phyloP scores from a whole-genome alignment of 2,888 invertebrate species.

The Cerceris rybyensis region DNA sequence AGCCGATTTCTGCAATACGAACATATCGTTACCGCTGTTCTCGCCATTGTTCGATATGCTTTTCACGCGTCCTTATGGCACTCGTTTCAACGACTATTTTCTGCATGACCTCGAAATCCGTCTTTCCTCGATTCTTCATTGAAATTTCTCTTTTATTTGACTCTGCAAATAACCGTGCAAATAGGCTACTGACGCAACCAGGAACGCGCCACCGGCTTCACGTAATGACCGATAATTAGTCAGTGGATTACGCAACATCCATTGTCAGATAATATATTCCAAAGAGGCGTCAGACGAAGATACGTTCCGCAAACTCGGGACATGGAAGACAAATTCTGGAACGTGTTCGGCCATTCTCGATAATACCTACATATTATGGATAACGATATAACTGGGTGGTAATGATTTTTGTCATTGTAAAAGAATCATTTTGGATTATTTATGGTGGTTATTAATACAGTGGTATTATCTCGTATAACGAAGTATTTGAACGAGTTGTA shows the following conservation, averaged over 20 bases:
- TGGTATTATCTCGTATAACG: too few relatives aligned
- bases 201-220: slow-evolving; percentile 58
- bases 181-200: slow-evolving; percentile 64
- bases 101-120: slow-evolving; percentile 22
- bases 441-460: too few relatives aligned
- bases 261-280: slow-evolving; percentile 61
- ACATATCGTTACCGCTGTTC: too few relatives aligned
- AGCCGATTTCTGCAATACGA: too few relatives aligned
- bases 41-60: too few relatives aligned
- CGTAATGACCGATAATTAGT: slow-evolving; percentile 76
- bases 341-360: neutral
- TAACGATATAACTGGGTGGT: too few relatives aligned
- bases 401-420: too few relatives aligned
- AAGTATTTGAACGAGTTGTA: too few relatives aligned
- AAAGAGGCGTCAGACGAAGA: slow-evolving; percentile 33
- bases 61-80: neutral
- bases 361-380: neutral
- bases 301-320: slow-evolving; percentile 25
- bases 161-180: slow-evolving; percentile 40
- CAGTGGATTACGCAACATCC: slow-evolving; percentile 51
- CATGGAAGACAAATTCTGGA: neutral
- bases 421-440: too few relatives aligned
- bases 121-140: slow-evolving; percentile 17
- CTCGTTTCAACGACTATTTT: slow-evolving; percentile 2
- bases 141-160: slow-evolving; percentile 53